phyloP scores from a whole-genome alignment of 2,888 invertebrate genomes.

The Agriopis marginaria region DNA sequence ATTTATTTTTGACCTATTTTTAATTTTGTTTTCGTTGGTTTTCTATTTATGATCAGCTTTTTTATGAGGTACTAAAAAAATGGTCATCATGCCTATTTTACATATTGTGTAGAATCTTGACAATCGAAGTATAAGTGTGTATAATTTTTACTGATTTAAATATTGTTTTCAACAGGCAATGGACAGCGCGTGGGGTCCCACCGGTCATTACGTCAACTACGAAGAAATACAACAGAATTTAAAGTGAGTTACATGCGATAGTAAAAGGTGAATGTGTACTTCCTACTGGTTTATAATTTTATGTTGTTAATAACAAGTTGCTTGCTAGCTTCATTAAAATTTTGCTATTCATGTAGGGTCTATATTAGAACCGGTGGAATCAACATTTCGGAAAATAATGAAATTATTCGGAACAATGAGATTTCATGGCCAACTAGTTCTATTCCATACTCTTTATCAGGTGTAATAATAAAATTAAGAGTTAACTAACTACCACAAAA shows the following conservation, averaged over 20 bases:
- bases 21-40: too few relatives aligned
- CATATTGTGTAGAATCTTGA: too few relatives aligned
- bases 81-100: too few relatives aligned
- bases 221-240: conserved; percentile 94
- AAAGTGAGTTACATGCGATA: conserved; percentile 86
- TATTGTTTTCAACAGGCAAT: conserved; percentile 62
- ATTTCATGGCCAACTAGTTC: conserved; percentile 5
- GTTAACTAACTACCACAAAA: too few relatives aligned
- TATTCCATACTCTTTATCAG: background rate
- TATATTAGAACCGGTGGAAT: background rate
- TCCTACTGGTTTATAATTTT: background rate
- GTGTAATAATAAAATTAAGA: background rate
- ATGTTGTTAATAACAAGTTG: too few relatives aligned
- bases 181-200: conserved; percentile 83
- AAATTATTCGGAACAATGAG: background rate
- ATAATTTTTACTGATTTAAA: too few relatives aligned
- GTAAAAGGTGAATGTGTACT: conserved; percentile 20
- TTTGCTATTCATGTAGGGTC: too few relatives aligned
- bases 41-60: too few relatives aligned
- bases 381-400: background rate
- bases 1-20: too few relatives aligned
- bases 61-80: too few relatives aligned
- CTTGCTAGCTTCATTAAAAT: too few relatives aligned
- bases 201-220: conserved; percentile 93
- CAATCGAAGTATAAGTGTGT: too few relatives aligned